phyloP scores from a whole-genome alignment of 37 sponge, comb jelly and placozoan genomes.

The Geodia barretti region DNA sequence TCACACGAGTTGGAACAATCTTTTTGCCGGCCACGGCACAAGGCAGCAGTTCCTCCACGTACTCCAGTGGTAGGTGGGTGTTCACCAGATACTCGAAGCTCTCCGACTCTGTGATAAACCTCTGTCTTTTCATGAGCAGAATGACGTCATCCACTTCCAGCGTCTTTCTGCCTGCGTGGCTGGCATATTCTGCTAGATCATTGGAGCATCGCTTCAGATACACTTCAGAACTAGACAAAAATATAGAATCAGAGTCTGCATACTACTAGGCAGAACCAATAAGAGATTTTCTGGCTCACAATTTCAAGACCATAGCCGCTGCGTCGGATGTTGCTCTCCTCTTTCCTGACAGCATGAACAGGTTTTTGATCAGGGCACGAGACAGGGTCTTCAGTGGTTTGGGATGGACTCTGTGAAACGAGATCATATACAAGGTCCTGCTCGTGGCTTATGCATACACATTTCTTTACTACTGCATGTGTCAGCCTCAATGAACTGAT shows the following conservation, averaged over 20 bases:
- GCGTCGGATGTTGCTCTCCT: slow-evolving; percentile 24
- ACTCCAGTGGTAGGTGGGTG: slow-evolving; percentile 32
- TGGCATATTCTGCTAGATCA: slow-evolving; percentile 11
- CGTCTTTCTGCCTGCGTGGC: slow-evolving; percentile 23
- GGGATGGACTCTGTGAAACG: too few relatives aligned
- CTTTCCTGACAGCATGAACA: slow-evolving; percentile 24
- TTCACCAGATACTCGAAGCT: slow-evolving; percentile 34
- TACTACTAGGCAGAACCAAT: too few relatives aligned
- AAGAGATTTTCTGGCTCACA: too few relatives aligned
- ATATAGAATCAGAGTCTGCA: too few relatives aligned
- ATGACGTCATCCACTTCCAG: slow-evolving; percentile 24
- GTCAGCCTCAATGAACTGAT: too few relatives aligned
- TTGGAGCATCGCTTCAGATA: slow-evolving; percentile 23
- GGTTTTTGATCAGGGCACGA: slow-evolving; percentile 24
- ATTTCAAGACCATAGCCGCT: slow-evolving; percentile 16
- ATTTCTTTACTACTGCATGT: too few relatives aligned
- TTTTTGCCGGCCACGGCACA: slow-evolving; percentile 8
- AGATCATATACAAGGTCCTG: too few relatives aligned
- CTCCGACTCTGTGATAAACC: background rate
- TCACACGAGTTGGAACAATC: slow-evolving; percentile 4
- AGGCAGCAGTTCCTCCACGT: slow-evolving; percentile 29
- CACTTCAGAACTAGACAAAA: slow-evolving; percentile 23
- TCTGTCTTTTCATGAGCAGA: slow-evolving; percentile 24
- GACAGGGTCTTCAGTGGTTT: slow-evolving; percentile 3
- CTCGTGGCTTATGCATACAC: too few relatives aligned